These are phyloP conservation scores for Drosophila sp. DNA, from an alignment of 1,140 invertebrate genomes.

Conservation along the genomic window DNA sequence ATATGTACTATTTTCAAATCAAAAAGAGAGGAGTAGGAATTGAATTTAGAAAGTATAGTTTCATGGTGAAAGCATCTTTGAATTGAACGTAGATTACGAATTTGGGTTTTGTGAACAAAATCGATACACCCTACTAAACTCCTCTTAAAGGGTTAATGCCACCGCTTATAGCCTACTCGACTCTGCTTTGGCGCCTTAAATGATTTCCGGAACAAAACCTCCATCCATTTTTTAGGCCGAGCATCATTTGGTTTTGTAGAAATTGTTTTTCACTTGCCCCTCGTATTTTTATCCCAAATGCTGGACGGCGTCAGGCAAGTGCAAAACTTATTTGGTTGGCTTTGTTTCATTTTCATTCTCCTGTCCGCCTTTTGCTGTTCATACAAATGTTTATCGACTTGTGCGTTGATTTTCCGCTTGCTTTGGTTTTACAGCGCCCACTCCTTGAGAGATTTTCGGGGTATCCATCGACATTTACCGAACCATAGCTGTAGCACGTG, in stretches of 20 bases:
- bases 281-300: slow-evolving; percentile 12
- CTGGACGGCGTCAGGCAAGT: slow-evolving; percentile 26
- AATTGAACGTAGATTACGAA: too few species aligned
- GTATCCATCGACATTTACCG: slow-evolving; percentile 51
- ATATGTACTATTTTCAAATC: too few species aligned
- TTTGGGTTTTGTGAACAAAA: too few species aligned
- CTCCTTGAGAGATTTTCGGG: slow-evolving; percentile 42
- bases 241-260: slow-evolving; percentile 68
- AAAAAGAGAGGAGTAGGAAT: too few species aligned
- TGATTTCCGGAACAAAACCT: slow-evolving; percentile 32
- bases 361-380: slow-evolving; percentile 45
- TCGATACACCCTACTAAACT: too few species aligned
- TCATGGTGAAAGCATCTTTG: too few species aligned
- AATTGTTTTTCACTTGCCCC: slow-evolving; percentile 58
- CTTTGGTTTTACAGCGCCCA: slow-evolving; percentile 67
- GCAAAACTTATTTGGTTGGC: slow-evolving; percentile 54
- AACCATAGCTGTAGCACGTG: slow-evolving; percentile 52
- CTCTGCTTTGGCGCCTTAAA: slow-evolving; percentile 20
- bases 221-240: slow-evolving; percentile 27
- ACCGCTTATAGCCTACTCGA: slow-evolving; percentile 13
- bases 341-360: slow-evolving; percentile 47
- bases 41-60: too few species aligned
- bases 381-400: slow-evolving; percentile 77
- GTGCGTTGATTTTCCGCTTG: slow-evolving; percentile 80
- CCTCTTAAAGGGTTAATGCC: too few species aligned